Evolutionary conservation across 1,140 invertebrate species (phyloP), one percentile per base, ranked within the genome.

Genomic region (Episyrphus balteatus): DNA sequence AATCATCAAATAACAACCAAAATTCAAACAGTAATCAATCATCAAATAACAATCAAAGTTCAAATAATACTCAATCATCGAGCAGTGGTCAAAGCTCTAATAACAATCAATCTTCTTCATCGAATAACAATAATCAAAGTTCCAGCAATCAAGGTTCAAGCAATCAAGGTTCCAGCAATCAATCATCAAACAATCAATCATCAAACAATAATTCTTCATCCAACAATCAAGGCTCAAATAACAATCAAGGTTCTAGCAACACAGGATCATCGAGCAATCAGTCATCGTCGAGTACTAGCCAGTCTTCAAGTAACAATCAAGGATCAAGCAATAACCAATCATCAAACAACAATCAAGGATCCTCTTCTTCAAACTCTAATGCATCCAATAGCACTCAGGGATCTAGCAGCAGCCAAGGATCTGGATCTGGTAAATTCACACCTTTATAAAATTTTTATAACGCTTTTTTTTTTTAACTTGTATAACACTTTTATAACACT

Each of bases 81-180:
- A 43, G 32, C 15, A 47, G 31, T 34, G 21, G 18, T 34, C 39
- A 7, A 26, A 48, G 57, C 0, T 55, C 54, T 0, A 54, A 54
- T 0, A 54, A 42, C 14, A 58, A 48, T 15, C 57, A 59, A 19
- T 51, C 50, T 6, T 50, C 56, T 3, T 47, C 48, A 5, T 42
- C 52, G 7, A 50, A 26, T 26, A 14, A 30, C 3, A 46, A 49
- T 15, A 38, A 39, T 1, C 51, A 59, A n/a, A 37, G 47, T 3
- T 49, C 55, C 37, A 11, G 14, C 11, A 48, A 32, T 43, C 33
- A 2, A 10, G 38, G 21, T 31, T 40, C 46, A 14, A 42, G 47
- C n/a, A n/a, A n/a, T n/a, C n/a, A n/a, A n/a, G n/a, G n/a, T n/a
- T n/a, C n/a, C n/a, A n/a, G n/a, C n/a, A n/a, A n/a, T 43, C n/a